Conservation (phyloP, 1,140 invertebrate species). For the Aphaenogaster floridana region DNA sequence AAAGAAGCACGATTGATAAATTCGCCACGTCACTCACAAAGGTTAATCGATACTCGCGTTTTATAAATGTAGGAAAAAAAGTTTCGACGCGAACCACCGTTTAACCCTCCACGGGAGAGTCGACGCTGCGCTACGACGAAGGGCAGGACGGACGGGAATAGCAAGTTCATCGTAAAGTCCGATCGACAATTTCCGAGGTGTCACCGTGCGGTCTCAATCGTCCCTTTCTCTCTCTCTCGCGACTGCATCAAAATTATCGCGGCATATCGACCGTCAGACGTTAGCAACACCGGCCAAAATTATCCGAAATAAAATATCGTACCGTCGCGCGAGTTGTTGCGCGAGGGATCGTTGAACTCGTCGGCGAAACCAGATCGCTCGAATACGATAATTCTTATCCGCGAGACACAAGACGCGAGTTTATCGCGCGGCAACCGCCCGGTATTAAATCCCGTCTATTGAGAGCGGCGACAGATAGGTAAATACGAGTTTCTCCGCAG, state of each 20-base stretch:
- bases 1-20: slow-evolving; percentile 37
- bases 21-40: slow-evolving; percentile 49
- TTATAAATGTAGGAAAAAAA: slow-evolving; percentile 55
- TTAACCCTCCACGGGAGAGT: slow-evolving; percentile 21
- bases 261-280: slow-evolving; percentile 51
- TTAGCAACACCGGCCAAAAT: slow-evolving; percentile 49
- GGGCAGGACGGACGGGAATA: slow-evolving; percentile 43
- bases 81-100: slow-evolving; percentile 5
- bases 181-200: slow-evolving; percentile 37
- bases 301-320: slow-evolving; percentile 60
- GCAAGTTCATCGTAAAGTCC: slow-evolving; percentile 48
- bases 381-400: slow-evolving; percentile 35
- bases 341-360: slow-evolving; percentile 46
- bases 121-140: neutral
- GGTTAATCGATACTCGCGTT: slow-evolving; percentile 49
- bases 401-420: slow-evolving; percentile 29
- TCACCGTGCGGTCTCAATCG: neutral
- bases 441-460: slow-evolving; percentile 49
- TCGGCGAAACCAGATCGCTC: neutral
- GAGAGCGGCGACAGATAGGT: slow-evolving; percentile 49
- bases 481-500: slow-evolving; percentile 28
- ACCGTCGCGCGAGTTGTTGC: slow-evolving; percentile 9
- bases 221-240: neutral
- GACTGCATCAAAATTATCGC: slow-evolving; percentile 50
- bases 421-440: neutral